These are phyloP conservation scores for Tetheella fluctuosa DNA, from an alignment of 2,888 invertebrate species.

Conservation along the genomic window DNA sequence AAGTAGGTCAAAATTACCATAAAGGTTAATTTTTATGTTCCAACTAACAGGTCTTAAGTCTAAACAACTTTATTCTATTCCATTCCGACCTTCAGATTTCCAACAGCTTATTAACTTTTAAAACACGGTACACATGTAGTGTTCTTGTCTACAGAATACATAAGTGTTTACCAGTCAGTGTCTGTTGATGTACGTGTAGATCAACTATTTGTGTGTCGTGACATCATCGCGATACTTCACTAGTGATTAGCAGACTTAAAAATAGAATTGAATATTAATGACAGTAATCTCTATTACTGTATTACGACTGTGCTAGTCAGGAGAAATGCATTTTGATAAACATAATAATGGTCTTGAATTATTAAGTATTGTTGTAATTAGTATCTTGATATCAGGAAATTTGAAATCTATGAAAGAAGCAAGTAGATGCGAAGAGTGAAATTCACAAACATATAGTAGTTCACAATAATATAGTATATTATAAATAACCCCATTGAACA, in stretches of 20 bases:
- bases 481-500: too few relatives aligned
- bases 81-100: not conserved
- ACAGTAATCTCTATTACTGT: not conserved
- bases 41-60: not conserved
- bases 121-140: conserved; percentile 4
- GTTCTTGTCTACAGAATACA: not conserved
- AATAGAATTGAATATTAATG: not conserved
- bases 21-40: not conserved
- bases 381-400: not conserved
- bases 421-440: not conserved
- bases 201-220: conserved; percentile 2
- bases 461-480: too few relatives aligned
- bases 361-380: not conserved
- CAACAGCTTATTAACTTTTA: conserved; percentile 7
- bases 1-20: too few relatives aligned
- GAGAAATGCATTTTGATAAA: not conserved
- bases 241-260: not conserved
- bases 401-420: not conserved
- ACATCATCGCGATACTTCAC: conserved; percentile 1
- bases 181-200: conserved; percentile 4
- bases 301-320: not conserved
- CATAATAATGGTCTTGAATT: not conserved
- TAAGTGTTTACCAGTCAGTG: not conserved
- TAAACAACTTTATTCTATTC: not conserved
- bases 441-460: too few relatives aligned